Evolutionary conservation across 2,888 invertebrate species (phyloP).

Genomic region (Drosophila austrosaltans): DNA sequence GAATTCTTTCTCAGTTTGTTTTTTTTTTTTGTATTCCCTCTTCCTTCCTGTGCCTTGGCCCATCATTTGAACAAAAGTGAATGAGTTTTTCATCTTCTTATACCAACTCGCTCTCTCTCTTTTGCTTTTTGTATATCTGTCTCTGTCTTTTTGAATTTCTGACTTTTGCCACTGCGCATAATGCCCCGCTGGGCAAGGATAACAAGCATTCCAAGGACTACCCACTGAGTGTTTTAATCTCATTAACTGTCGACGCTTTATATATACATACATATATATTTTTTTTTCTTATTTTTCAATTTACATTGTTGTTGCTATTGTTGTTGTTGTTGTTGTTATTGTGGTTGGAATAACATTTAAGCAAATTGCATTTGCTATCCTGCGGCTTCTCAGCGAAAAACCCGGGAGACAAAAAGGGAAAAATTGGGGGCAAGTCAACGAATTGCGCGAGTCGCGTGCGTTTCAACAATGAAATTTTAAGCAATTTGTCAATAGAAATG

Average conservation of each 20-base stretch:
- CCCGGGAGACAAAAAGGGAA: neutral
- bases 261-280: constrained; percentile 9
- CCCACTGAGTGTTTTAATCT: constrained; percentile 78
- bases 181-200: constrained; percentile 56
- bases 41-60: neutral
- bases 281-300: neutral
- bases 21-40: neutral
- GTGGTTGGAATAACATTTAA: constrained; percentile 48
- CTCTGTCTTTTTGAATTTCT: constrained; percentile 24
- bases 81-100: neutral
- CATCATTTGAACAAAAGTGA: too few species aligned
- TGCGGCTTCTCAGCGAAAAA: constrained; percentile 36
- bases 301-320: constrained; percentile 34
- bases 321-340: constrained; percentile 41
- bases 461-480: constrained; percentile 18
- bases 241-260: constrained; percentile 69
- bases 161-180: constrained; percentile 41
- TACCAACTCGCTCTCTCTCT: neutral
- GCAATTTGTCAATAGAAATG: constrained; percentile 14
- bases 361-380: constrained; percentile 61
- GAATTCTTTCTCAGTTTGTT: constrained; percentile 23
- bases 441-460: constrained; percentile 31
- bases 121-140: neutral
- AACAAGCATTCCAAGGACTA: constrained; percentile 44
- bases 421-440: neutral